Evolutionary conservation across 2,888 invertebrate species (phyloP).

Genomic region (Pyrocoelia pectoralis): DNA sequence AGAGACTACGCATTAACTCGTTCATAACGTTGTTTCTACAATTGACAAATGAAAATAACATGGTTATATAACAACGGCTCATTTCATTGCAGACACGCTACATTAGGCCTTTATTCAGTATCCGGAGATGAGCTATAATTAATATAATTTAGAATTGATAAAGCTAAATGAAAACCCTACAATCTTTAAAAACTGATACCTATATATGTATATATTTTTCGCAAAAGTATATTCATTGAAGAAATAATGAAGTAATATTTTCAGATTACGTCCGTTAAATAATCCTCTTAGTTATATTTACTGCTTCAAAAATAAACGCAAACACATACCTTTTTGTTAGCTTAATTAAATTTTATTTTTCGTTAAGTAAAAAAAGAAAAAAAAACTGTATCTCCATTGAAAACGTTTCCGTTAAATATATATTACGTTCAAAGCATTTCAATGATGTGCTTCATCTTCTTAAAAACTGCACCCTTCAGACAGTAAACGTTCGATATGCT

Average conservation of each 20-base stretch:
- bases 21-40: too few relatives aligned
- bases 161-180: too few relatives aligned
- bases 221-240: too few relatives aligned
- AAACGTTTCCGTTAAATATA: slow-evolving; percentile 3
- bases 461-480: slow-evolving; percentile 31
- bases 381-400: background rate
- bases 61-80: too few relatives aligned
- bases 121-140: too few relatives aligned
- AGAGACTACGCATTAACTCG: too few relatives aligned
- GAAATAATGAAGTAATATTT: background rate
- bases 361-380: background rate
- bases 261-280: background rate
- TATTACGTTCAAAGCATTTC: slow-evolving; percentile 18
- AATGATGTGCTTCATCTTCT: slow-evolving; percentile 27
- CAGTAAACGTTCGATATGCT: slow-evolving; percentile 30
- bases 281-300: background rate
- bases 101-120: too few relatives aligned
- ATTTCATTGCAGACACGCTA: too few relatives aligned
- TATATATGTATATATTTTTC: too few relatives aligned
- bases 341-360: background rate
- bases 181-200: too few relatives aligned
- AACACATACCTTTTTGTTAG: background rate
- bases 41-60: too few relatives aligned
- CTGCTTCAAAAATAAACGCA: background rate
- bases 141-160: too few relatives aligned